Conservation (phyloP, 2,113 vertebrate species). For the Sakesphorus luctuosus region DNA sequence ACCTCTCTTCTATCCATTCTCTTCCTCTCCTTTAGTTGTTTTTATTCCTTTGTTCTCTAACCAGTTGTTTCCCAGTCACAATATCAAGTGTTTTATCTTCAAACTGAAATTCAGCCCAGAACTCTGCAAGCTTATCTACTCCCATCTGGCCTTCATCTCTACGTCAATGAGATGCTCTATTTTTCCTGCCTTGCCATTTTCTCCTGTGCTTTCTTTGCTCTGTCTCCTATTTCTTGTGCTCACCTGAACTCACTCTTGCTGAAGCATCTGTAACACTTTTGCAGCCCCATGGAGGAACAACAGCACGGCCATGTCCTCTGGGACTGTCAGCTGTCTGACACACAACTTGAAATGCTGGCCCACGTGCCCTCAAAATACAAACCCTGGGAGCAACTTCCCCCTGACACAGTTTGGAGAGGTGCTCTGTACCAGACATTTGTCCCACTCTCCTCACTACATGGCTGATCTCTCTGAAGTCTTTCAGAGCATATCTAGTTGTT, state of each 20-base stretch:
- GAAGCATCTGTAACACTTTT: neutral
- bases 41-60: neutral
- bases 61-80: neutral
- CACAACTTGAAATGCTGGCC: neutral
- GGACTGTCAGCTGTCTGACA: neutral
- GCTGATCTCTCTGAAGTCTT: neutral
- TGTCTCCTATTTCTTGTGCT: neutral
- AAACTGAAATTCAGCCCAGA: slow-evolving; percentile 3
- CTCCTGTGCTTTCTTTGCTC: neutral
- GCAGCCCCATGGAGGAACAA: neutral
- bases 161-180: neutral
- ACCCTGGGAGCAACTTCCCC: neutral
- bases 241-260: neutral
- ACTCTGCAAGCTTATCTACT: neutral
- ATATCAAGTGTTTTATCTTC: neutral
- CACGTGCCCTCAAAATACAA: neutral
- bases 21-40: neutral
- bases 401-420: neutral
- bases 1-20: neutral
- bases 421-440: neutral
- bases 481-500: neutral
- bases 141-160: neutral
- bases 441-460: neutral
- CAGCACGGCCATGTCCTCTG: neutral
- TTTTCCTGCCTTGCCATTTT: neutral